Conservation (phyloP, 2,888 invertebrate genomes). For the Leptarthrus brevirostris region DNA sequence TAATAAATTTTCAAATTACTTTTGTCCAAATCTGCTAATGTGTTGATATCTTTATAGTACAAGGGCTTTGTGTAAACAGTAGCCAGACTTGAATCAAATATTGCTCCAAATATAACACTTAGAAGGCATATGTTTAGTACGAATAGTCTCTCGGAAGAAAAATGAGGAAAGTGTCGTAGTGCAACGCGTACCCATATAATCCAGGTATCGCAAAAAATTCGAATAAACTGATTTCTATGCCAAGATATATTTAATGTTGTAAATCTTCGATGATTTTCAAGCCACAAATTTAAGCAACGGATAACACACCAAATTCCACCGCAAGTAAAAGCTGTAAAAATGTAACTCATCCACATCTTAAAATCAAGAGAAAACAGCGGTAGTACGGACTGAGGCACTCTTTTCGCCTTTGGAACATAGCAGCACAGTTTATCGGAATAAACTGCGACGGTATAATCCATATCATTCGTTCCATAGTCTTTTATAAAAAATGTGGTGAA, state of each 20-base stretch:
- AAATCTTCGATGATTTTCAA: not conserved
- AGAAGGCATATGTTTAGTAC: constrained; percentile 64
- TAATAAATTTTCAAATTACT: constrained; percentile 62
- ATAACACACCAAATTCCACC: constrained; percentile 61
- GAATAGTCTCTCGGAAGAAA: constrained; percentile 64
- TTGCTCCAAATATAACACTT: constrained; percentile 65
- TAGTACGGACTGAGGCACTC: constrained; percentile 65
- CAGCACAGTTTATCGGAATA: constrained; percentile 66
- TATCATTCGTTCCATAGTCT: constrained; percentile 63
- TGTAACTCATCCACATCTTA: constrained; percentile 64
- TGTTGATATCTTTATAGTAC: constrained; percentile 65
- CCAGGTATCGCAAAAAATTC: constrained; percentile 63
- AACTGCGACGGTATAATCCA: constrained; percentile 64
- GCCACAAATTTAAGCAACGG: constrained; percentile 44
- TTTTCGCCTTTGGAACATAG: constrained; percentile 64
- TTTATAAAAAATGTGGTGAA: constrained; percentile 67
- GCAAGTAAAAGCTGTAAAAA: constrained; percentile 59
- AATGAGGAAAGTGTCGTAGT: constrained; percentile 62
- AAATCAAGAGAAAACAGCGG: constrained; percentile 63
- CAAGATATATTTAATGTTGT: not conserved
- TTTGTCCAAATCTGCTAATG: constrained; percentile 63
- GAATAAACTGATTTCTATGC: constrained; percentile 49
- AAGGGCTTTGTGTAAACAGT: constrained; percentile 65
- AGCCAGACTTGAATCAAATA: constrained; percentile 67
- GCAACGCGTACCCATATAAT: constrained; percentile 64